Conservation (phyloP, 1,140 invertebrate genomes). For the Bombus confusus region DNA sequence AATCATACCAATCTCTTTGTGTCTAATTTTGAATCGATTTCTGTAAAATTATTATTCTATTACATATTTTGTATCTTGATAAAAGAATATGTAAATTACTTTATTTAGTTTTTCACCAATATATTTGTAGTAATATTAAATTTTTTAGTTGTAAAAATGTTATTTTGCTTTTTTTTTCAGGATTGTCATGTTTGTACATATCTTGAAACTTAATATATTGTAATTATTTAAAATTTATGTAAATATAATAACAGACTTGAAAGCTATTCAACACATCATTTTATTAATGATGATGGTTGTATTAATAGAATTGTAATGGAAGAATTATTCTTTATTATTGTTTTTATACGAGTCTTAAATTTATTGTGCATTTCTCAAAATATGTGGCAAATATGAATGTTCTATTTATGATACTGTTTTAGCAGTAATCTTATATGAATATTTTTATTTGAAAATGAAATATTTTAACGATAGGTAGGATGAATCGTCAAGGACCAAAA, state of each 20-base stretch:
- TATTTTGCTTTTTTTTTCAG: too few relatives aligned
- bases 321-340: neutral
- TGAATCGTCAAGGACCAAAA: slow-evolving; percentile 67
- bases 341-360: neutral
- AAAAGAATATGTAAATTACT: too few relatives aligned
- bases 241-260: neutral
- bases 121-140: too few relatives aligned
- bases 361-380: neutral
- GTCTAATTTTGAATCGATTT: too few relatives aligned
- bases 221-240: neutral
- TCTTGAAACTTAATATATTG: neutral
- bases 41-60: too few relatives aligned
- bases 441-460: neutral
- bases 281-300: neutral
- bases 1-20: too few relatives aligned
- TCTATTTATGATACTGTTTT: neutral
- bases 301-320: neutral
- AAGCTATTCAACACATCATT: too few relatives aligned
- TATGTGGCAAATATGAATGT: neutral
- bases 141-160: too few relatives aligned
- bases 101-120: too few relatives aligned
- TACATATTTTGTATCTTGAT: too few relatives aligned
- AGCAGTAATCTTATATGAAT: neutral
- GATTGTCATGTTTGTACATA: neutral
- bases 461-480: slow-evolving; percentile 35